These are phyloP conservation scores for Dreissena rostriformis DNA, from an alignment of 1,140 invertebrate genomes.

Conservation along the genomic window DNA sequence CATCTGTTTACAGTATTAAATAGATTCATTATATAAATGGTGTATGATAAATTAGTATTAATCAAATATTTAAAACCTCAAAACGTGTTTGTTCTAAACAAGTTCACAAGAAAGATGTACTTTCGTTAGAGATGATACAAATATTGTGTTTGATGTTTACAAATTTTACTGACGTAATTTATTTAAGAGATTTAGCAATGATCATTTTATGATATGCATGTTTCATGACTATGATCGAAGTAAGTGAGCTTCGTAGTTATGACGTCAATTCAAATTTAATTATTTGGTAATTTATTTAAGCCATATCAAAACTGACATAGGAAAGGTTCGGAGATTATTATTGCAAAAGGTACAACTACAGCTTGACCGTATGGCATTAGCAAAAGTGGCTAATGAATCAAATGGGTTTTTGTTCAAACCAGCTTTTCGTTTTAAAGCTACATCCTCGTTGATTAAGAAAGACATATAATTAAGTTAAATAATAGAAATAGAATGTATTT, in stretches of 20 bases:
- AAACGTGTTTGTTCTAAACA: constrained; percentile 6
- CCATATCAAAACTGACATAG: constrained; percentile 54
- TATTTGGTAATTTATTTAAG: constrained; percentile 36
- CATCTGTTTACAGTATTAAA: too few species aligned
- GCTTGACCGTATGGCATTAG: constrained; percentile 27
- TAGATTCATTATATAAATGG: neutral
- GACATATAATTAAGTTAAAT: constrained; percentile 34
- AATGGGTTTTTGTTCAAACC: constrained; percentile 52
- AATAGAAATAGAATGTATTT: constrained; percentile 4
- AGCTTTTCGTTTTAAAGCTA: constrained; percentile 21
- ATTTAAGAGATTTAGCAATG: constrained; percentile 52
- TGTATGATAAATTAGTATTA: constrained; percentile 16
- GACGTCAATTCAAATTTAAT: constrained; percentile 42
- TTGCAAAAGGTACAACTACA: constrained; percentile 29
- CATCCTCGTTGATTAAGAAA: constrained; percentile 33
- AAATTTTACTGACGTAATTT: constrained; percentile 36
- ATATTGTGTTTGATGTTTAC: constrained; percentile 16
- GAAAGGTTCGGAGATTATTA: constrained; percentile 46
- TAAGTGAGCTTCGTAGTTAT: constrained; percentile 45
- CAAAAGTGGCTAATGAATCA: constrained; percentile 23
- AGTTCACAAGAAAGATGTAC: neutral
- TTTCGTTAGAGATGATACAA: constrained; percentile 2
- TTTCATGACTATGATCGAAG: constrained; percentile 42
- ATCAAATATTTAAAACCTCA: constrained; percentile 25
- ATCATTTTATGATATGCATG: constrained; percentile 54